Percentiles rank a stretch among this genome's conserved stretches.
Evolutionary conservation across 2,113 vertebrate species (phyloP).

Genomic region (Rhabdornis inornatus): DNA sequence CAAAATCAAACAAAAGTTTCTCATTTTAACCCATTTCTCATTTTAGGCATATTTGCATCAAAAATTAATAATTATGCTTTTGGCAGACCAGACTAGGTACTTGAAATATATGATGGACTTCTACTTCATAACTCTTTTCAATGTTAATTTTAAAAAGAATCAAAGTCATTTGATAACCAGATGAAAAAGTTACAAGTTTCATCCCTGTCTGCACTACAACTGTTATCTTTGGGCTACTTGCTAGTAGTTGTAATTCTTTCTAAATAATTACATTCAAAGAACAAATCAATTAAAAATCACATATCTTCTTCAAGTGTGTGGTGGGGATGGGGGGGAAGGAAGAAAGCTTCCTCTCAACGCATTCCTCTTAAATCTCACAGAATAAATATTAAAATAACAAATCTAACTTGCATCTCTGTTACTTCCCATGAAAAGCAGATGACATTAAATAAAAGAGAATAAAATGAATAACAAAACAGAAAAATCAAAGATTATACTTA

Average conservation of each 20-base stretch:
- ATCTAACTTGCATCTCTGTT: not conserved
- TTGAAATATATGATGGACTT: not conserved
- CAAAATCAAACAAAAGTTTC: not conserved
- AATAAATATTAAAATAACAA: not conserved
- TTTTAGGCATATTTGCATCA: not conserved
- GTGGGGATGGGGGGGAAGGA: fast-evolving
- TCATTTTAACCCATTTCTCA: not conserved
- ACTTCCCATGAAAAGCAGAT: not conserved
- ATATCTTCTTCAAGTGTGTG: not conserved
- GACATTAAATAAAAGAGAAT: not conserved
- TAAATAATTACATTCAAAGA: not conserved
- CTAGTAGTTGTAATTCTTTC: not conserved
- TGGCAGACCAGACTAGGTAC: not conserved
- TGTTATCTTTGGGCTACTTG: not conserved
- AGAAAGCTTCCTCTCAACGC: not conserved
- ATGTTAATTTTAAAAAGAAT: not conserved
- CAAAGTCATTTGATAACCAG: not conserved
- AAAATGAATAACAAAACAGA: not conserved
- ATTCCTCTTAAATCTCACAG: not conserved
- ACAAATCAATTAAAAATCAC: not conserved
- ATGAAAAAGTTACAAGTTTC: not conserved
- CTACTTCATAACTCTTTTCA: not conserved
- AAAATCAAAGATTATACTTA: not conserved
- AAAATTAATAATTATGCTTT: not conserved
- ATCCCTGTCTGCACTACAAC: not conserved